These are phyloP conservation scores for Scaptodrosophila lebanonensis DNA, from an alignment of 1,140 invertebrate genomes.

Conservation along the genomic window DNA sequence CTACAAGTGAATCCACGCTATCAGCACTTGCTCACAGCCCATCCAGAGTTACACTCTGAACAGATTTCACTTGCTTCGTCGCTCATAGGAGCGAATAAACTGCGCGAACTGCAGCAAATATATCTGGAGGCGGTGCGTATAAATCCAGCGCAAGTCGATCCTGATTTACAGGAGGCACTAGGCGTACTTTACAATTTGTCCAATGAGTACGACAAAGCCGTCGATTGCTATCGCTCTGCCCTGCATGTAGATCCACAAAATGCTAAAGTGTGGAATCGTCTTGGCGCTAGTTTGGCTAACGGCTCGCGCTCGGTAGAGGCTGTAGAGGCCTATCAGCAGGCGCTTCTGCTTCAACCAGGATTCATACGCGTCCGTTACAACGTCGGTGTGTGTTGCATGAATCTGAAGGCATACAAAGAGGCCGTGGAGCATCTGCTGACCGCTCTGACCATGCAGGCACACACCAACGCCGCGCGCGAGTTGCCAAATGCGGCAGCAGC, in stretches of 20 bases:
- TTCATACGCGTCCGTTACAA: slow-evolving; percentile 98
- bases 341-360: slow-evolving; percentile 93
- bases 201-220: slow-evolving; percentile 96
- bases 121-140: slow-evolving; percentile 91
- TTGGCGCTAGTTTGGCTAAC: slow-evolving; percentile 98
- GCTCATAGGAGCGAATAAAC: slow-evolving; percentile 55
- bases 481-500: slow-evolving; percentile 74
- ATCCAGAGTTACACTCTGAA: slow-evolving; percentile 56
- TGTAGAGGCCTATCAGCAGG: slow-evolving; percentile 95
- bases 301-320: slow-evolving; percentile 96
- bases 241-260: slow-evolving; percentile 90
- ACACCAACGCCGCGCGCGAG: slow-evolving; percentile 82
- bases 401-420: slow-evolving; percentile 95
- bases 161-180: slow-evolving; percentile 96
- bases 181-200: slow-evolving; percentile 97
- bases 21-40: slow-evolving; percentile 82
- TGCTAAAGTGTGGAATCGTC: slow-evolving; percentile 96
- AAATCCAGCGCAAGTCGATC: slow-evolving; percentile 87
- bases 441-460: slow-evolving; percentile 94
- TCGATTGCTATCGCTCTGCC: slow-evolving; percentile 96
- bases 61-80: slow-evolving; percentile 46
- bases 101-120: slow-evolving; percentile 85
- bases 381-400: slow-evolving; percentile 98
- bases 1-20: slow-evolving; percentile 91
- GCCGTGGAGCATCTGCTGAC: slow-evolving; percentile 96